Evolutionary conservation across 2,888 invertebrate genomes (phyloP).

Genomic region (Spisula solida): DNA sequence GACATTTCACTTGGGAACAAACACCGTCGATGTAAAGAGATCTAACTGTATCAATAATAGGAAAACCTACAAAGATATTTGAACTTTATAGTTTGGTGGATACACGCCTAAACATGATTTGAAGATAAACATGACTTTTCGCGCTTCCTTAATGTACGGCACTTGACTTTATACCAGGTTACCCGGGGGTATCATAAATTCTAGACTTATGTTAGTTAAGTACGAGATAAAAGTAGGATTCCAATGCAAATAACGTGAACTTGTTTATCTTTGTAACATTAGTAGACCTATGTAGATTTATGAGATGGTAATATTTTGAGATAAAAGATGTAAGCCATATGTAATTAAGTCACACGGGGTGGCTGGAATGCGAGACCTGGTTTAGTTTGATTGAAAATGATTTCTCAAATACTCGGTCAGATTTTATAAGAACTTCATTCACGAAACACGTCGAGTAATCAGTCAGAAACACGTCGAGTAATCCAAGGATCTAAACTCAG

Average conservation of each 20-base stretch:
- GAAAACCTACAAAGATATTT: background rate
- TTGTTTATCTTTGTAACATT: background rate
- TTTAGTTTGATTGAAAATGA: background rate
- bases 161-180: background rate
- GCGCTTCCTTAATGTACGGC: background rate
- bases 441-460: too few species aligned
- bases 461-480: too few species aligned
- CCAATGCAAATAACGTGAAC: background rate
- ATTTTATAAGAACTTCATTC: too few species aligned
- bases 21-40: too few species aligned
- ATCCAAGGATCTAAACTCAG: too few species aligned
- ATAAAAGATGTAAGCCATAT: background rate
- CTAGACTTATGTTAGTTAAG: background rate
- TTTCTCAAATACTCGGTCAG: background rate
- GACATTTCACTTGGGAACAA: too few species aligned
- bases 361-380: background rate
- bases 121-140: background rate
- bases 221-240: background rate
- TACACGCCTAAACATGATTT: background rate
- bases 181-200: constrained; percentile 1
- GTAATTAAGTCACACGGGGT: background rate
- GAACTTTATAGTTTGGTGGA: background rate
- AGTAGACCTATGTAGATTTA: background rate
- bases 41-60: too few species aligned
- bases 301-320: background rate